Conservation (phyloP, 2,888 invertebrate genomes). For the Cryptocheilus praepositus region DNA sequence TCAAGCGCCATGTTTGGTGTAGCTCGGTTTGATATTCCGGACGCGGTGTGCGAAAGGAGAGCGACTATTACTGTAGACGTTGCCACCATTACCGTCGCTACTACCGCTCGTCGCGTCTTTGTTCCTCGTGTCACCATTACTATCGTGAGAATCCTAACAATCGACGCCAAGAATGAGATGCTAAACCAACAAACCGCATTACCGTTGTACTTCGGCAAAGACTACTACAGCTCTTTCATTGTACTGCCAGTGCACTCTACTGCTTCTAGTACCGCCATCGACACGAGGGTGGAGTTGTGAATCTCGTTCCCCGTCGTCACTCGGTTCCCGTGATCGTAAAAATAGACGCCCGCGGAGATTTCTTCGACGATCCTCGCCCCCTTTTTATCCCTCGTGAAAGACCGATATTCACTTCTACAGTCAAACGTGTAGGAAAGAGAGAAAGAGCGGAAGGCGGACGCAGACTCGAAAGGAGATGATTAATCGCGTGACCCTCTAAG, state of each 20-base stretch:
- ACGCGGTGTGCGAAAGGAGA: neutral
- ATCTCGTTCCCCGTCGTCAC: neutral
- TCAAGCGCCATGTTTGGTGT: neutral
- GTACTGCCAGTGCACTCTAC: no score
- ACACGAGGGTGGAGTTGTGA: no score
- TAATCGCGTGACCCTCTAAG: constrained; percentile 11
- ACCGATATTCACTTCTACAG: constrained; percentile 23
- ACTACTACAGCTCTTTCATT: no score
- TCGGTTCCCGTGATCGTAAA: constrained; percentile 24
- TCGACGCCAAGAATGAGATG: no score
- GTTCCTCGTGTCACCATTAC: no score
- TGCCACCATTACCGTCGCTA: no score
- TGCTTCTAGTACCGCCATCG: no score
- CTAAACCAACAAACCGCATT: no score
- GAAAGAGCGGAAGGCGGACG: neutral
- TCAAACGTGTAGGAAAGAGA: constrained; percentile 3
- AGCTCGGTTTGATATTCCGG: neutral
- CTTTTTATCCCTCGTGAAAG: constrained; percentile 7
- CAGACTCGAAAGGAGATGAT: constrained; percentile 13
- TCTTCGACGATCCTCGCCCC: constrained; percentile 7
- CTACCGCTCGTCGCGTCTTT: no score
- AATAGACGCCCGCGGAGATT: constrained; percentile 23
- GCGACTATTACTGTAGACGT: no score
- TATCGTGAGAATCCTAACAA: no score
- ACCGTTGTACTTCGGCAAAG: no score